Conservation (phyloP, 2,797 vertebrate genomes). For the Cyclopterus lumpus region DNA sequence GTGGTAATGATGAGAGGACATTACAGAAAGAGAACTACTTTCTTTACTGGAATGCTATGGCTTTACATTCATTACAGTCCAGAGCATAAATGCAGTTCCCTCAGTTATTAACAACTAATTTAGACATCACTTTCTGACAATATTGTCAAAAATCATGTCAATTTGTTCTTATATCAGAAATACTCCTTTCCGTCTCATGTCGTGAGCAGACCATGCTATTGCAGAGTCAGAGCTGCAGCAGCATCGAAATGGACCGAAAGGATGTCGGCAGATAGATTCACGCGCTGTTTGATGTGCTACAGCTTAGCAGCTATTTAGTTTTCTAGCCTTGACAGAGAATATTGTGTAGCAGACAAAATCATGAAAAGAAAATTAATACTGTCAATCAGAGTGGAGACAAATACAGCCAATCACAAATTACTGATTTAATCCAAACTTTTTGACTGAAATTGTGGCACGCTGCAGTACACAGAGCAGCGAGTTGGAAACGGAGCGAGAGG, state of each 20-base stretch:
- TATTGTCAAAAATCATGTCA: background rate
- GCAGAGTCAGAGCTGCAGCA: background rate
- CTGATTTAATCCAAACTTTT: background rate
- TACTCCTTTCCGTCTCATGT: background rate
- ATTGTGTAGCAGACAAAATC: background rate
- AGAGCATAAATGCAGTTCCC: background rate
- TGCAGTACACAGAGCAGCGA: background rate
- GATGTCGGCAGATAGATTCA: background rate
- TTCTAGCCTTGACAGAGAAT: background rate
- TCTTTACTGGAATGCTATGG: background rate
- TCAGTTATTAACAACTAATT: background rate
- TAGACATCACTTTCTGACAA: background rate
- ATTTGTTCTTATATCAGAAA: background rate
- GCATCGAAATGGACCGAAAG: background rate
- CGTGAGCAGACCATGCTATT: background rate
- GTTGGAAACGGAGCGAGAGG: conserved; percentile 1
- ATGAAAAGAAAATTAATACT: background rate
- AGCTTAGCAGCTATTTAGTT: background rate
- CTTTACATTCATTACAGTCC: background rate
- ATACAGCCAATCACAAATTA: background rate
- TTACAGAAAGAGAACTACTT: conserved; percentile 6
- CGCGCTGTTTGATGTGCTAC: background rate
- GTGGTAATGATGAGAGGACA: background rate
- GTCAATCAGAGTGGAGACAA: background rate
- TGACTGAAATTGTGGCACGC: background rate